These are phyloP conservation scores for Ganaspis sp. DNA, from an alignment of 1,140 invertebrate species.

Conservation along the genomic window DNA sequence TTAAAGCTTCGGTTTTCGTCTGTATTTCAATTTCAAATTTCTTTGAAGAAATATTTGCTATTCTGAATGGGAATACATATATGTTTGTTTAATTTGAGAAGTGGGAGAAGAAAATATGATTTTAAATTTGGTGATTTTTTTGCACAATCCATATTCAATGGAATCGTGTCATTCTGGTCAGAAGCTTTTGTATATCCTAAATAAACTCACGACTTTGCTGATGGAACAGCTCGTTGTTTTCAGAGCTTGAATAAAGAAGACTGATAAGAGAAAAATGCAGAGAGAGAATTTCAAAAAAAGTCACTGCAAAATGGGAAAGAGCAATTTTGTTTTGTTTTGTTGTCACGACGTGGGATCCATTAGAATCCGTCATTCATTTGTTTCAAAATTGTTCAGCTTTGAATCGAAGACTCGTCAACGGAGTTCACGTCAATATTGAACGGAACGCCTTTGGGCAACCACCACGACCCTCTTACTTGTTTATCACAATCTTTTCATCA, in stretches of 20 bases:
- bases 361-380: constrained; percentile 21
- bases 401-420: constrained; percentile 21
- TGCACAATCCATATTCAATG: neutral
- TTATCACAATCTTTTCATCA: neutral
- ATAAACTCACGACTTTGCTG: constrained; percentile 15
- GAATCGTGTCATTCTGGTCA: neutral
- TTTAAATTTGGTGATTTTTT: neutral
- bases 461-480: neutral
- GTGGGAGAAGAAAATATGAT: neutral
- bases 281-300: neutral
- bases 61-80: too few species aligned
- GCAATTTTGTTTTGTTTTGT: constrained; percentile 10
- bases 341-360: constrained; percentile 31
- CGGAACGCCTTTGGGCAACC: constrained; percentile 8
- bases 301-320: neutral
- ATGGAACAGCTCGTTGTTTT: constrained; percentile 12
- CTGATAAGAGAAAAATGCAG: neutral
- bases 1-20: too few species aligned
- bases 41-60: too few species aligned
- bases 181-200: constrained; percentile 2
- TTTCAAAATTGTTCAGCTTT: constrained; percentile 32
- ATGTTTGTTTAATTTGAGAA: neutral
- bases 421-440: neutral
- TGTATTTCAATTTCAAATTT: too few species aligned
- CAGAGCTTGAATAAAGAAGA: neutral